Evolutionary conservation across 2,113 vertebrate genomes (phyloP).

Genomic region (Dendropsophus ebraccatus): DNA sequence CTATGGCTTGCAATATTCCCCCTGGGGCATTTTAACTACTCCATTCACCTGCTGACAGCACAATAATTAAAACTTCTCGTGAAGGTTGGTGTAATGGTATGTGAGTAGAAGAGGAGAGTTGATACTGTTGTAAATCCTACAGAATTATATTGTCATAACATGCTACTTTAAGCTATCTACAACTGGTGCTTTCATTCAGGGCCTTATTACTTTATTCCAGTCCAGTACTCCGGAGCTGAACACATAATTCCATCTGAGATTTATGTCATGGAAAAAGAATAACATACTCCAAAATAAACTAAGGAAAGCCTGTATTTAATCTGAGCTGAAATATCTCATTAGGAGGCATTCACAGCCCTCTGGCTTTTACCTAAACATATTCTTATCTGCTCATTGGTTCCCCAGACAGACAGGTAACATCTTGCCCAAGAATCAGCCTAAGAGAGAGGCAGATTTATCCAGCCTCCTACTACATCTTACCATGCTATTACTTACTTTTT

Average conservation of each 20-base stretch:
- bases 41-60: neutral
- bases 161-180: neutral
- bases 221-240: neutral
- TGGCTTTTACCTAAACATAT: slow-evolving; percentile 41
- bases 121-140: slow-evolving; percentile 25
- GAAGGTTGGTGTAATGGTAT: slow-evolving; percentile 16
- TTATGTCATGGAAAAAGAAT: slow-evolving; percentile 45
- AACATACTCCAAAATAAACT: slow-evolving; percentile 15
- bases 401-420: slow-evolving; percentile 45
- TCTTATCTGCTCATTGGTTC: slow-evolving; percentile 49
- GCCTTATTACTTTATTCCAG: slow-evolving; percentile 5
- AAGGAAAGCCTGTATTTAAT: slow-evolving; percentile 12
- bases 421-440: slow-evolving; percentile 52
- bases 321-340: slow-evolving; percentile 31
- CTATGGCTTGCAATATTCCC: neutral
- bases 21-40: neutral
- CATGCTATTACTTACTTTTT: slow-evolving; percentile 24
- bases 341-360: slow-evolving; percentile 47
- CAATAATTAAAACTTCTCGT: slow-evolving; percentile 17
- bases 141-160: slow-evolving; percentile 32
- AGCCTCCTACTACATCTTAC: slow-evolving; percentile 18
- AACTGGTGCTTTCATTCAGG: neutral
- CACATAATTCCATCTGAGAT: neutral
- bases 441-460: neutral
- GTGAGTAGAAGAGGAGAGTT: neutral